These are phyloP conservation scores for Trachymyrmex cornetzi DNA, from an alignment of 1,140 invertebrate species.

Conservation along the genomic window DNA sequence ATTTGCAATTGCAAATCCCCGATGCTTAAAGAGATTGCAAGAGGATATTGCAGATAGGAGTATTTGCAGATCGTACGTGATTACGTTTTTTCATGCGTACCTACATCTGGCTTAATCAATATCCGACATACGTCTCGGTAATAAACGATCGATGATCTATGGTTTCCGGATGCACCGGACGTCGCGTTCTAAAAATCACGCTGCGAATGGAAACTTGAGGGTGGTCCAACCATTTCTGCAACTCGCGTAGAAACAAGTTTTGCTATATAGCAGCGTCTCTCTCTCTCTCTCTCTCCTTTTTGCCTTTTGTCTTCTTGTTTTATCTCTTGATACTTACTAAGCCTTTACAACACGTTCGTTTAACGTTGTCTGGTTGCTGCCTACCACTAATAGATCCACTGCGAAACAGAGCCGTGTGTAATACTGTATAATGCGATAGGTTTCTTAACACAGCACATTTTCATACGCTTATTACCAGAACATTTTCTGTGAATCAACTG, in stretches of 20 bases:
- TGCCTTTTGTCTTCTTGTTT: neutral
- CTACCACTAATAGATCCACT: slow-evolving; percentile 39
- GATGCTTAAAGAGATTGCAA: neutral
- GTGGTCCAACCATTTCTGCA: slow-evolving; percentile 66
- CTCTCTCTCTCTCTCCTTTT: slow-evolving; percentile 6
- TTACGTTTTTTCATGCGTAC: neutral
- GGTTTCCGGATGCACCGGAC: slow-evolving; percentile 41
- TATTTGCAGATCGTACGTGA: neutral
- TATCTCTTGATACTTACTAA: slow-evolving; percentile 36
- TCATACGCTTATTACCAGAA: slow-evolving; percentile 36
- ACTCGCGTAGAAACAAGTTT: slow-evolving; percentile 65
- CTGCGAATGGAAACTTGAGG: slow-evolving; percentile 60
- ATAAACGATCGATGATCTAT: slow-evolving; percentile 49
- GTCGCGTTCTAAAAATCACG: slow-evolving; percentile 47
- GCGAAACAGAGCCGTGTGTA: slow-evolving; percentile 39
- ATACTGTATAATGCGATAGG: slow-evolving; percentile 44
- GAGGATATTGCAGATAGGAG: neutral
- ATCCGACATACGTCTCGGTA: neutral
- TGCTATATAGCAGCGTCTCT: neutral
- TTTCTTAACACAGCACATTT: slow-evolving; percentile 53
- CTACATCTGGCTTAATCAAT: neutral
- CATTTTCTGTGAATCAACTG: slow-evolving; percentile 36
- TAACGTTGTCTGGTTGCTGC: neutral
- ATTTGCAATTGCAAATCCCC: neutral
- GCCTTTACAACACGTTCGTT: slow-evolving; percentile 33